phyloP scores from a whole-genome alignment of 1,140 invertebrate genomes.

The Galleria mellonella region DNA sequence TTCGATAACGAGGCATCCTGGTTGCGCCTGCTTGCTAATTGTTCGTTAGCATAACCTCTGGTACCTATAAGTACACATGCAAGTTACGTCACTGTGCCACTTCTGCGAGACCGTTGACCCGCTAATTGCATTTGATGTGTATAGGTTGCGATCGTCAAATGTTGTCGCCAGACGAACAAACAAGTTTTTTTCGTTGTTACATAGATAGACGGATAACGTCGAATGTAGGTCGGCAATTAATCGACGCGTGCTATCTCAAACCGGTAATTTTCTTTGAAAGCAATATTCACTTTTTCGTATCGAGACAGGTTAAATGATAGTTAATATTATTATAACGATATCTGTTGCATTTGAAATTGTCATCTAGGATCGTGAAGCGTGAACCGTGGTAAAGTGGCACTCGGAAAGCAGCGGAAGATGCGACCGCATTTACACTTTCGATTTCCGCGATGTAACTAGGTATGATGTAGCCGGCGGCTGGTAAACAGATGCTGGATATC shows the following conservation, averaged over 20 bases:
- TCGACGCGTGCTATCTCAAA: slow-evolving; percentile 35
- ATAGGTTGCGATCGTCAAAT: slow-evolving; percentile 50
- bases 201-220: slow-evolving; percentile 19
- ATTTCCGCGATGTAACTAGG: slow-evolving; percentile 1
- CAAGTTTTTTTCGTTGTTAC: slow-evolving; percentile 17
- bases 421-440: neutral
- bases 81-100: slow-evolving; percentile 41
- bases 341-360: neutral
- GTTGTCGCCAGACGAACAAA: slow-evolving; percentile 24
- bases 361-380: neutral
- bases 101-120: slow-evolving; percentile 34
- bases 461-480: neutral
- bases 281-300: slow-evolving; percentile 4
- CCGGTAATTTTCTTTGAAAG: slow-evolving; percentile 41
- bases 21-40: slow-evolving; percentile 25
- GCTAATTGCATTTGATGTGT: slow-evolving; percentile 36
- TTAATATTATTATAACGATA: neutral
- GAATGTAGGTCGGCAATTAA: slow-evolving; percentile 46
- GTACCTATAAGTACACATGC: slow-evolving; percentile 12
- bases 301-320: neutral
- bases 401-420: neutral
- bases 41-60: slow-evolving; percentile 23
- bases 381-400: neutral
- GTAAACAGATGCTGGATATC: slow-evolving; percentile 3
- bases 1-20: slow-evolving; percentile 20